Conservation (phyloP, 2,113 vertebrate species). For the Ellobius talpinus region DNA sequence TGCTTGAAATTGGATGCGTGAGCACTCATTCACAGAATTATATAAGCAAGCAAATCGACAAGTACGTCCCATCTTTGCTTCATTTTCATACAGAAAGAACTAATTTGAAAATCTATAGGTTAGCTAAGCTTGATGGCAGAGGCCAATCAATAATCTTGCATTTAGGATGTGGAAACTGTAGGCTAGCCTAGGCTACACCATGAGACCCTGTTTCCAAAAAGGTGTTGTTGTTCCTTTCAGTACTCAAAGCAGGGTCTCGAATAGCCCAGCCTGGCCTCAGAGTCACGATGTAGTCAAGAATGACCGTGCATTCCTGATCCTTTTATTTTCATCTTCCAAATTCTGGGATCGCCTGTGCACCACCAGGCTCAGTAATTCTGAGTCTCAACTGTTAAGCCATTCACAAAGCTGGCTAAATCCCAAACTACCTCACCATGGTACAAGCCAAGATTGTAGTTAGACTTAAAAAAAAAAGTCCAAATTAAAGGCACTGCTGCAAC, state of each 20-base stretch:
- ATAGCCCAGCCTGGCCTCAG: background rate
- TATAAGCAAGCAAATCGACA: constrained; percentile 12
- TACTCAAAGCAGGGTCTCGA: background rate
- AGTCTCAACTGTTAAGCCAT: background rate
- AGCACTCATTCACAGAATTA: constrained; percentile 78
- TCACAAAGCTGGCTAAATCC: background rate
- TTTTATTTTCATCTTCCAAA: background rate
- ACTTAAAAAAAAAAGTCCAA: background rate
- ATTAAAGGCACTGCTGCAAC: background rate
- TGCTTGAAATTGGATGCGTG: constrained; percentile 87
- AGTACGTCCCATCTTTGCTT: constrained; percentile 23
- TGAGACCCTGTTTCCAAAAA: background rate
- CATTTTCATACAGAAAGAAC: background rate
- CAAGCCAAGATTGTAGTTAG: background rate
- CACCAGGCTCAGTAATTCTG: background rate
- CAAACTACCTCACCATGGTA: background rate
- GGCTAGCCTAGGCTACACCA: background rate
- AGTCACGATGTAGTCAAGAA: background rate
- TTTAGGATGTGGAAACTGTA: background rate
- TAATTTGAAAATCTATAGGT: background rate
- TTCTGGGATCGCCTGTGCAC: background rate
- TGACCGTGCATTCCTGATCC: background rate
- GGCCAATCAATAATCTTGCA: background rate
- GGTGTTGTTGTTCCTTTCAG: background rate
- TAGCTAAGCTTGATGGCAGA: background rate